These are phyloP conservation scores for Phoenicopterus ruber DNA, from an alignment of 2,113 vertebrate genomes.

Conservation along the genomic window DNA sequence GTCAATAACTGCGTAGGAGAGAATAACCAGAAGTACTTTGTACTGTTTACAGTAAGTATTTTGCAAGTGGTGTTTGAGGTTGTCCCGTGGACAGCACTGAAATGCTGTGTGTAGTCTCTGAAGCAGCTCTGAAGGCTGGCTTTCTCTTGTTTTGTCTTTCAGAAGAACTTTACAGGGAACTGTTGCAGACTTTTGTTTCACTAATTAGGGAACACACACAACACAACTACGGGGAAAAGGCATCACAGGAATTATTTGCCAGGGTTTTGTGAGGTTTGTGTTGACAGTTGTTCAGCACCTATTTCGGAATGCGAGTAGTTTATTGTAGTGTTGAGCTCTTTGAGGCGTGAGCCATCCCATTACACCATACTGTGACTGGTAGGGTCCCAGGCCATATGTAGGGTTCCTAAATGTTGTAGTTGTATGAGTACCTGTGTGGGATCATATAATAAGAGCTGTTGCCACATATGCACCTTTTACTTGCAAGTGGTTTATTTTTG, in stretches of 20 bases:
- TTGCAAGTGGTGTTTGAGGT: not conserved
- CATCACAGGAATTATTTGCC: not conserved
- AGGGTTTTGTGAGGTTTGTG: not conserved
- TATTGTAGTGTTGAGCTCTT: not conserved
- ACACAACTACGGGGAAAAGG: not conserved
- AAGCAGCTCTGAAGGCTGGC: not conserved
- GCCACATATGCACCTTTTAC: not conserved
- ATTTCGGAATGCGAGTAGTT: fast-evolving
- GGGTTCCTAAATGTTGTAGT: not conserved
- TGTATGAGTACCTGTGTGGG: not conserved
- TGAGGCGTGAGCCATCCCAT: not conserved
- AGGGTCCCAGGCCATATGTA: not conserved
- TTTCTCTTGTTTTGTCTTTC: not conserved
- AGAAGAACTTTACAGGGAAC: not conserved
- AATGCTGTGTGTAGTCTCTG: not conserved
- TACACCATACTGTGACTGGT: not conserved
- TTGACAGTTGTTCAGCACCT: not conserved
- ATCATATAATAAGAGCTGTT: not conserved
- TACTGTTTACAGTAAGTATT: conserved; percentile 96
- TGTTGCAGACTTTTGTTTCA: not conserved
- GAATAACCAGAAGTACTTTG: conserved; percentile 99
- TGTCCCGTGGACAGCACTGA: not conserved
- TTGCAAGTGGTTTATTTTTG: not conserved
- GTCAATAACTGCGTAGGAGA: conserved; percentile 99
- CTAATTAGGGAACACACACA: not conserved